A percentile compares a stretch with the other conserved stretches of the same genome.
phyloP scores from a whole-genome alignment of 2,113 vertebrate genomes.

The Cyprichromis sp. region DNA sequence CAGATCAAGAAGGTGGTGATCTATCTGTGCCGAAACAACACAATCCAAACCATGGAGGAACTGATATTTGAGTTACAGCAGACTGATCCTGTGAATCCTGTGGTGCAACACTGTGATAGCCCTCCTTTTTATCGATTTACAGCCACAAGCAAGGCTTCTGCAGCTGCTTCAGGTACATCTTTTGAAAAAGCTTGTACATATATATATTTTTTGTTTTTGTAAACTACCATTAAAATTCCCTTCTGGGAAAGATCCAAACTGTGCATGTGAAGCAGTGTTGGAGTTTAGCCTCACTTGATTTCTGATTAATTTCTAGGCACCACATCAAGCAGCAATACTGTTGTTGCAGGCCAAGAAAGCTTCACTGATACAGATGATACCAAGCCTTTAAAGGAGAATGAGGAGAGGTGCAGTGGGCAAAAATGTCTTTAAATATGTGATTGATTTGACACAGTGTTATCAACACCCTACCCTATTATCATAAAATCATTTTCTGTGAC shows the following conservation, averaged over 20 bases:
- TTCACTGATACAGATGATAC: conserved; percentile 83
- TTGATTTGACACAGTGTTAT: not conserved
- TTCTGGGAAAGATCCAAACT: not conserved
- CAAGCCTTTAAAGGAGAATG: conserved; percentile 80
- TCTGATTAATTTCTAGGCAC: conserved; percentile 73
- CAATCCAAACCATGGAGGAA: conserved; percentile 95
- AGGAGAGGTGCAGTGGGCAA: conserved; percentile 79
- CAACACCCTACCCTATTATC: not conserved
- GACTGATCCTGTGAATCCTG: conserved; percentile 92
- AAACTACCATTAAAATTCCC: not conserved
- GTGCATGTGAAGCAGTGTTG: not conserved
- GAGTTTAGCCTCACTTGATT: not conserved
- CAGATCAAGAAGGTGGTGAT: conserved; percentile 97
- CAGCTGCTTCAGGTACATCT: conserved; percentile 81
- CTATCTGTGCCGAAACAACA: conserved; percentile 93
- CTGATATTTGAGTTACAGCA: conserved; percentile 93
- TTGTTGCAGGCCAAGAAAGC: conserved; percentile 85
- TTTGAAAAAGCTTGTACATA: not conserved
- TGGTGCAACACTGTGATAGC: conserved; percentile 92
- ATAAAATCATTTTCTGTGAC: not conserved
- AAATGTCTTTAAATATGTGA: not conserved
- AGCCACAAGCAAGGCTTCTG: conserved; percentile 84
- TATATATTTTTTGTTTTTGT: not conserved
- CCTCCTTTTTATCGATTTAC: conserved; percentile 92
- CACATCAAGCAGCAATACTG: conserved; percentile 91